These are phyloP conservation scores for Mythimna impura DNA, from an alignment of 2,888 invertebrate genomes.

Conservation along the genomic window DNA sequence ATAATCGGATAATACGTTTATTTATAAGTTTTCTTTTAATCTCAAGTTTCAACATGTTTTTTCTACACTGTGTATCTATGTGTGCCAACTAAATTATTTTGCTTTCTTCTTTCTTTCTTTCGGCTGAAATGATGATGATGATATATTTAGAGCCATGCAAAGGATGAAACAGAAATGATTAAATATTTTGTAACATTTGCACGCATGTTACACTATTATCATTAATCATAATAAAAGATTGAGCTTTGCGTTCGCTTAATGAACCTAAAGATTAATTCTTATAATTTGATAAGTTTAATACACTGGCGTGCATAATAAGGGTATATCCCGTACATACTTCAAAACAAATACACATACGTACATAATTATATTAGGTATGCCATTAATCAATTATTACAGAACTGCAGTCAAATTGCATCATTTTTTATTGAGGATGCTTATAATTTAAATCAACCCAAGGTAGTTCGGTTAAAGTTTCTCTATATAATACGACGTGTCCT, in stretches of 20 bases:
- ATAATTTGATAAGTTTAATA: conserved; percentile 13
- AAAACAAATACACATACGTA: conserved; percentile 21
- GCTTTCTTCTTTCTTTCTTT: too few species aligned
- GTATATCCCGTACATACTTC: conserved; percentile 22
- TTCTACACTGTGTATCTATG: too few species aligned
- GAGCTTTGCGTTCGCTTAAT: background rate
- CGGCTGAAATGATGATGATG: too few species aligned
- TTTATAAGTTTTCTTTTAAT: too few species aligned
- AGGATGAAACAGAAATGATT: too few species aligned
- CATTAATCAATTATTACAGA: conserved; percentile 46
- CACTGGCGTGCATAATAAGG: conserved; percentile 26
- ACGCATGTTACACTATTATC: background rate
- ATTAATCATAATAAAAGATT: conserved; percentile 8
- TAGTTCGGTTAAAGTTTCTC: conserved; percentile 42
- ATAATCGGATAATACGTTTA: too few species aligned
- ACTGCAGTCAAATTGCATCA: conserved; percentile 49
- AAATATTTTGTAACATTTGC: too few species aligned
- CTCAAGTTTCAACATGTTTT: too few species aligned
- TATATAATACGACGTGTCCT: conserved; percentile 14
- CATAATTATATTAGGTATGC: background rate
- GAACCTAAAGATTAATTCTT: background rate
- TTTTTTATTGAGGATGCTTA: conserved; percentile 60
- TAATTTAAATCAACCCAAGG: conserved; percentile 63
- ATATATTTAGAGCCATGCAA: too few species aligned
- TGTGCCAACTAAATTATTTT: too few species aligned